Conservation (phyloP, 1,140 invertebrate species). For the Halyomorpha halys region DNA sequence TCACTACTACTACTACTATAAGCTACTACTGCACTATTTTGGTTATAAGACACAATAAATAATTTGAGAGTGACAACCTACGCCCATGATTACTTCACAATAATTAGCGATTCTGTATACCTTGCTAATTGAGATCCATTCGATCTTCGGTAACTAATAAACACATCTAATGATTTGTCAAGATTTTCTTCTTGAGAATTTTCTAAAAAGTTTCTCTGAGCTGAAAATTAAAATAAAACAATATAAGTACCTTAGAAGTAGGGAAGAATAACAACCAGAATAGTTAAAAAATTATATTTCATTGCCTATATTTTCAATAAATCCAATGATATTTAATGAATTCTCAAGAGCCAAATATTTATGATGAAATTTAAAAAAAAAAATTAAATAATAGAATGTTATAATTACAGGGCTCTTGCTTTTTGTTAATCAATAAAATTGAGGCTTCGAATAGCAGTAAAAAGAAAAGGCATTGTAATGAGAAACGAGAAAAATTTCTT, state of each 20-base stretch:
- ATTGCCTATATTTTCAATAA: too few species aligned
- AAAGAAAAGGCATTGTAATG: constrained; percentile 15
- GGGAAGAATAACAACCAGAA: too few species aligned
- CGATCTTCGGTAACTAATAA: constrained; percentile 94
- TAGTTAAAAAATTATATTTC: too few species aligned
- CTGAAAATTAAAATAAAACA: constrained; percentile 35
- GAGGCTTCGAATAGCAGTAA: not conserved
- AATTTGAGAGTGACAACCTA: not conserved
- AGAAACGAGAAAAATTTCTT: constrained; percentile 9
- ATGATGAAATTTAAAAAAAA: too few species aligned
- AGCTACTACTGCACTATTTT: not conserved
- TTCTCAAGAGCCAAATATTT: too few species aligned
- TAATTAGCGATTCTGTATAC: constrained; percentile 33
- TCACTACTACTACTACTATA: not conserved
- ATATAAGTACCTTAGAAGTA: too few species aligned
- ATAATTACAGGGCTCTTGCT: too few species aligned
- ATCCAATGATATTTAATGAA: too few species aligned
- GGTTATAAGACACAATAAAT: not conserved
- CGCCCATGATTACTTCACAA: too few species aligned
- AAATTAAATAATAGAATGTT: too few species aligned
- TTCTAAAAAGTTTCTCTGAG: constrained; percentile 46
- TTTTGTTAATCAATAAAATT: too few species aligned
- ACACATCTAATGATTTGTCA: constrained; percentile 88
- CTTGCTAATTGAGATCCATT: constrained; percentile 95
- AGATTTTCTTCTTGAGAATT: constrained; percentile 60